Percentiles rank a stretch among this genome's conserved stretches.
Evolutionary conservation across 2,113 vertebrate genomes (phyloP).

Genomic region (Mus pahari): DNA sequence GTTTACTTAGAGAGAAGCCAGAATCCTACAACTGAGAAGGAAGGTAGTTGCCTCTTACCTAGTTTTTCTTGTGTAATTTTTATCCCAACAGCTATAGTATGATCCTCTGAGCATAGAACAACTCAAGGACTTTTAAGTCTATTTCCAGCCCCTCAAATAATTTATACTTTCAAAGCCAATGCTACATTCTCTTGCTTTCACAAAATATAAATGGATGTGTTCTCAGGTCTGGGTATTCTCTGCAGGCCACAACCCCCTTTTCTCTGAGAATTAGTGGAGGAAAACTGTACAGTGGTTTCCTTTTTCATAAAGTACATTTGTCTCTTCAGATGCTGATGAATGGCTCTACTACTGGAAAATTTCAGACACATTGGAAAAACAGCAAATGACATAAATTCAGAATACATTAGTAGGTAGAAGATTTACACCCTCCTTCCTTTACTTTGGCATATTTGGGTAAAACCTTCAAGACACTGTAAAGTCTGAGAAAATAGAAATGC

Average conservation of each 20-base stretch:
- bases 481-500: conserved; percentile 68
- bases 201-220: background rate
- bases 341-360: conserved; percentile 61
- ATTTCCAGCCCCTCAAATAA: background rate
- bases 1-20: background rate
- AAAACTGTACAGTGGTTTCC: background rate
- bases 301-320: conserved; percentile 19
- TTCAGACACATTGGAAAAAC: conserved; percentile 67
- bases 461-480: conserved; percentile 58
- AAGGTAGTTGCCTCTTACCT: background rate
- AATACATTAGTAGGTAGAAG: conserved; percentile 49
- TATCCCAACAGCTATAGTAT: background rate
- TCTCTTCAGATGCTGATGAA: conserved; percentile 62
- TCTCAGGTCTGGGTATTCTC: background rate
- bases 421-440: conserved; percentile 68
- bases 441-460: conserved; percentile 67
- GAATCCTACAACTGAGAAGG: background rate
- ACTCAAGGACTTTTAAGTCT: background rate
- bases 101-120: background rate
- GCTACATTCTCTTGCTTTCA: background rate
- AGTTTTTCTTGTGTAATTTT: background rate
- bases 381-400: conserved; percentile 66
- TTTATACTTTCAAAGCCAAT: background rate
- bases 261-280: conserved; percentile 1
- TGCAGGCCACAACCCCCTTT: background rate